Evolutionary conservation across 2,797 vertebrate genomes (phyloP), one percentile per base, ranked within the genome.

Genomic region (Ispidina picta): DNA sequence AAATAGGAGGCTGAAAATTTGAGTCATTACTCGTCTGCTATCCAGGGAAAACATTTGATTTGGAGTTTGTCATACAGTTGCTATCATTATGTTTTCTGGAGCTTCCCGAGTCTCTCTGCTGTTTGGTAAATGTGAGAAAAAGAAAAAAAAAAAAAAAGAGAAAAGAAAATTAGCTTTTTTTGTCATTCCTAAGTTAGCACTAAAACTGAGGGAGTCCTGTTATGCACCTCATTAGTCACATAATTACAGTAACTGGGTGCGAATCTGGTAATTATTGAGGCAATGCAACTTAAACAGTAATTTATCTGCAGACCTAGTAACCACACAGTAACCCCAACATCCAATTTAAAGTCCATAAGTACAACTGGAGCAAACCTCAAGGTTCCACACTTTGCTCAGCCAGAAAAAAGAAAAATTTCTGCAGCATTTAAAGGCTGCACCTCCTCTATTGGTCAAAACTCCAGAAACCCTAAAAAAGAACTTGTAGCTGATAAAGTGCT

Each of bases 381-480:
- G 37, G 1, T 0, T 46, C 71, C 51, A 46, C 17, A 2, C 33
- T 64, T 69, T 20, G 39, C 65, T 68, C 6, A 2, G 69, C 33
- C 84, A 78, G 65, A 54, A 39, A 39, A 39, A 39, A 39, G 37
- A 39, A 72, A 43, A 12, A 7, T 48, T 85, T 59, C 82, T 72
- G 43, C 65, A 83, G 71, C 1, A 0, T 55, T 74, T 65, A 29
- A 69, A 82, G 92, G 35, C 48, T 77, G 46, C 5, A 5, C 39
- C 54, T 93, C 43, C 58, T 84, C 48, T 82, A 44, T 41, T 56
- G 51, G 41, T 44, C 69, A 82, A 51, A 63, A 28, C 59, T 85
- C 59, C 59, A 77, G 28, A 86, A 88, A 58, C 16, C 16, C 78
- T 59, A 77, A 64, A 92, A 92, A 91, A 88, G 70, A 76, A 17